Percentiles rank a stretch among this genome's conserved stretches.
Evolutionary conservation across 2,797 vertebrate genomes (phyloP).

Genomic region (Sebastes flavidus): DNA sequence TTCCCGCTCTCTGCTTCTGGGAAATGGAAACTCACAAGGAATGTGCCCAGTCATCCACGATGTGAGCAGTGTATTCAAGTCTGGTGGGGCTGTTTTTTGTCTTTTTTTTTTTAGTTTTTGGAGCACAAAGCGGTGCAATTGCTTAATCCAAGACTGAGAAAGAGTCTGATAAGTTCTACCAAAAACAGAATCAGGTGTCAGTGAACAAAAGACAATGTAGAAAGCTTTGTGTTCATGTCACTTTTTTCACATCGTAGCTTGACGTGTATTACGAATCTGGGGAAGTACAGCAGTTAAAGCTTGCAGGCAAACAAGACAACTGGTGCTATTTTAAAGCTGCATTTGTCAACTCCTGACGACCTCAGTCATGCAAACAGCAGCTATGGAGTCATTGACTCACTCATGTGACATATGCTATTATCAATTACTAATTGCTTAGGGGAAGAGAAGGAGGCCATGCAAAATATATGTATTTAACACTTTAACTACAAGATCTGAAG

Average conservation of each 20-base stretch:
- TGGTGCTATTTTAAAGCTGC: background rate
- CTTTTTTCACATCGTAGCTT: background rate
- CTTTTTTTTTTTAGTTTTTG: background rate
- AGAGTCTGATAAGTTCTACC: background rate
- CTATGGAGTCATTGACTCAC: background rate
- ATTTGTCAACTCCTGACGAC: background rate
- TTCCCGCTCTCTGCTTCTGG: slow-evolving; percentile 20
- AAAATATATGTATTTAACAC: background rate
- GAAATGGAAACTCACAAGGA: slow-evolving; percentile 30
- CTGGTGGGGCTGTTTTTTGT: background rate
- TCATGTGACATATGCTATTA: background rate
- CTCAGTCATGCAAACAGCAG: background rate
- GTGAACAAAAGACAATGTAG: background rate
- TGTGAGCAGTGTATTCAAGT: background rate
- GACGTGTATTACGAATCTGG: background rate
- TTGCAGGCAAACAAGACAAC: background rate
- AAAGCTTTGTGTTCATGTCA: background rate
- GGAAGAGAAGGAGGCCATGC: background rate
- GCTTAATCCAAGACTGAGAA: background rate
- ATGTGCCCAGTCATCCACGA: slow-evolving; percentile 41
- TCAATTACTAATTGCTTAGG: background rate
- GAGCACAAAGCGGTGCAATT: fast-evolving
- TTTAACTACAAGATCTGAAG: background rate
- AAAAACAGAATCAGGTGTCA: background rate
- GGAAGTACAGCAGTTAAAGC: background rate